Base-by-base conservation (phyloP, 2,888 invertebrate genomes). In the Salticus scenicus region DNA sequence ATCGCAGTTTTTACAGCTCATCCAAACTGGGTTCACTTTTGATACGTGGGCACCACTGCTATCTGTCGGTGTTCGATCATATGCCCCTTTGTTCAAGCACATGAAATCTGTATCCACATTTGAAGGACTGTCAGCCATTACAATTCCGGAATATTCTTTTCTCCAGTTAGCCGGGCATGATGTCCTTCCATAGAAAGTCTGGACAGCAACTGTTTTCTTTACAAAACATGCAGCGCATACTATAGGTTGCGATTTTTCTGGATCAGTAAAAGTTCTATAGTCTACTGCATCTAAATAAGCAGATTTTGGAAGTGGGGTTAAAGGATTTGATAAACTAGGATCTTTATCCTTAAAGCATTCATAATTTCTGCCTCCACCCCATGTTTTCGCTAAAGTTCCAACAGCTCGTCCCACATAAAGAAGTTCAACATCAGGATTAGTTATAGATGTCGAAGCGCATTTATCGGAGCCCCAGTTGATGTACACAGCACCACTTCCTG, bases 21-120 rank as follows among this genome's bases (percentile, higher is more conserved):
- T 84, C 84, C 84, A 84, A 1, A 84, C 73, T 2, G 84, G 78
- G 47, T 84, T 84, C 42, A 84, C 4, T 69, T 74, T 78, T 0
- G 78, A 30, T 2, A 27, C 63, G 4, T 51, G 37, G 0, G 30
- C 12, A 1, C 77, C 64, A 1, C 66, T 71, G 0, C n/a, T 67
- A 1, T 12, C 67, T 4, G 5, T 14, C 7, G 24, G 27, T 0
- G 51, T 33, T 0, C 0, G 4, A 1, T 57, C 4, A 27, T 66
- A 73, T 0, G 71, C 73, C 24, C 77, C 77, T 41, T 83, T 83
- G 17, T 85, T 85, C 78, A 85, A 28, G 47, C 84, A 85, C 37
- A 85, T 70, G 20, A 85, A 78, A 10, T 85, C 79, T 0, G 41
- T 63, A 33, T 78, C 78, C 8, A 85, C 70, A 37, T 70, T 78